A percentile compares a stretch with the other conserved stretches of the same genome.
phyloP scores from a whole-genome alignment of 1,140 invertebrate species.

The Drosophila takahashii region DNA sequence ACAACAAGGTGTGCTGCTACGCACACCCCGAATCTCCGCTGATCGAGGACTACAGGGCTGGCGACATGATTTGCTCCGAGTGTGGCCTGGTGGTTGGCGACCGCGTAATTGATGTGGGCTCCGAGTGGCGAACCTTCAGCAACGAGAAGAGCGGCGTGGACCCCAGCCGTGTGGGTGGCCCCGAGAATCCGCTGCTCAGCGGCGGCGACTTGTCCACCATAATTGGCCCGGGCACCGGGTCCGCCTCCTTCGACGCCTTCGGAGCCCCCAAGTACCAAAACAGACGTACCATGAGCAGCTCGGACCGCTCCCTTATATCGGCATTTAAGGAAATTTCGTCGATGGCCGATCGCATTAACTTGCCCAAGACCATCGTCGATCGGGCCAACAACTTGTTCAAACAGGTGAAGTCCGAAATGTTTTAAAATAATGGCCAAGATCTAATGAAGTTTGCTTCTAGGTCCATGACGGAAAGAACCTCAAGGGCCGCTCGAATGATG shows the following conservation, averaged over 20 bases:
- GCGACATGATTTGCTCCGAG: slow-evolving; percentile 99
- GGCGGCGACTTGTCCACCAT: slow-evolving; percentile 98
- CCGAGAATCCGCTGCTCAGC: slow-evolving; percentile 97
- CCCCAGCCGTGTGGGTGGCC: slow-evolving; percentile 99
- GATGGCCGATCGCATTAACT: slow-evolving; percentile 99
- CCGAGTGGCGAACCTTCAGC: slow-evolving; percentile 99
- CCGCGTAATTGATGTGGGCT: slow-evolving; percentile 99
- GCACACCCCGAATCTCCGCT: slow-evolving; percentile 97
- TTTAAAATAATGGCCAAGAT: background rate
- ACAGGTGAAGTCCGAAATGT: slow-evolving; percentile 87
- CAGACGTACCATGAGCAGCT: slow-evolving; percentile 95
- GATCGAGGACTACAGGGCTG: slow-evolving; percentile 99
- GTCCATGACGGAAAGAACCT: slow-evolving; percentile 98
- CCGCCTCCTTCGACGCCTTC: slow-evolving; percentile 92
- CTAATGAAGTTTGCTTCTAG: slow-evolving; percentile 60
- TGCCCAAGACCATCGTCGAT: slow-evolving; percentile 97
- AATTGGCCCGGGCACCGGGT: slow-evolving; percentile 96
- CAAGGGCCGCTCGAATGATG: slow-evolving; percentile 97
- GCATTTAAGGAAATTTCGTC: slow-evolving; percentile 98
- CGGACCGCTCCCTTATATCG: slow-evolving; percentile 96
- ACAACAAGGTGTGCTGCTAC: slow-evolving; percentile 94
- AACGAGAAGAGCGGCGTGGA: slow-evolving; percentile 99
- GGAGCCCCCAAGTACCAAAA: slow-evolving; percentile 97
- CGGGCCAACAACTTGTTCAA: slow-evolving; percentile 98
- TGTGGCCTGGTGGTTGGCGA: slow-evolving; percentile 99